phyloP scores from a whole-genome alignment of 2,113 vertebrate species.

The Lethenteron camtschaticum region DNA sequence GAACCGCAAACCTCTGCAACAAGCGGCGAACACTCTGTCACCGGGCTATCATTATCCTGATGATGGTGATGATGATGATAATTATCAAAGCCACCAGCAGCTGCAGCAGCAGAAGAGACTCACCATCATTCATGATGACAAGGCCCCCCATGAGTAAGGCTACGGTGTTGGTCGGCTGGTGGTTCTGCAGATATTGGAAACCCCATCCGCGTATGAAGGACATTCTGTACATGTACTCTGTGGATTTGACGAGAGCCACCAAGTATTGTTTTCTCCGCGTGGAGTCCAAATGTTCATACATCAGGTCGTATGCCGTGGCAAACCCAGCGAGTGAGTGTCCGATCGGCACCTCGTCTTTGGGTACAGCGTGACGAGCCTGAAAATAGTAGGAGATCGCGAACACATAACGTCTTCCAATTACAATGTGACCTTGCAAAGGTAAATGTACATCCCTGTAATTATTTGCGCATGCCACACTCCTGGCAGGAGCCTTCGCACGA shows the following conservation, averaged over 20 bases:
- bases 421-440: too few species aligned
- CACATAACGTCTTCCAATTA: too few species aligned
- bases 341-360: conserved; percentile 85
- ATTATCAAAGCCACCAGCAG: too few species aligned
- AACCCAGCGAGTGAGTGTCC: conserved; percentile 89
- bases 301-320: conserved; percentile 86
- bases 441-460: too few species aligned
- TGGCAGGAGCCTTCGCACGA: too few species aligned
- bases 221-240: conserved; percentile 73
- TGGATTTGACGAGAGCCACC: conserved; percentile 76
- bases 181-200: conserved; percentile 94
- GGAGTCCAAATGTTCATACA: conserved; percentile 65
- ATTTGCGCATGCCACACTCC: too few species aligned
- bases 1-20: too few species aligned
- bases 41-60: too few species aligned
- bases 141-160: conserved; percentile 78
- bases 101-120: neutral
- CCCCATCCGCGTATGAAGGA: conserved; percentile 83
- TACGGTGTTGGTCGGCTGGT: conserved; percentile 96
- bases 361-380: conserved; percentile 81
- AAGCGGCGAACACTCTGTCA: too few species aligned
- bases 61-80: too few species aligned
- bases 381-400: conserved; percentile 8
- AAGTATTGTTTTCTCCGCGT: conserved; percentile 69
- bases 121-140: conserved; percentile 87